A percentile compares a stretch with the other conserved stretches of the same genome.
phyloP scores from a whole-genome alignment of 1,140 invertebrate species.

The Myzus persicae region DNA sequence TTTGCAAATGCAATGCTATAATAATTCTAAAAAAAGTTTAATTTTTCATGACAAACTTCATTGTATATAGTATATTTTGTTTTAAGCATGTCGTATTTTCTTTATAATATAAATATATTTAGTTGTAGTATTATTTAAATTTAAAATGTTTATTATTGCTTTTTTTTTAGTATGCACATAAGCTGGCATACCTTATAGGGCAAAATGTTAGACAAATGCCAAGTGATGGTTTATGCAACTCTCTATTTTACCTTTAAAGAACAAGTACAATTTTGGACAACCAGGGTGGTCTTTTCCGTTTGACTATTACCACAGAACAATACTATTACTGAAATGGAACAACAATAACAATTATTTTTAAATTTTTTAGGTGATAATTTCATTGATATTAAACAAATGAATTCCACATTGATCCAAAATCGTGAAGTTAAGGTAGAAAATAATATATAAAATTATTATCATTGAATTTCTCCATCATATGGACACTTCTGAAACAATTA shows the following conservation, averaged over 20 bases:
- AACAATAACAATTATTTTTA: too few species aligned
- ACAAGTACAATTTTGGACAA: neutral
- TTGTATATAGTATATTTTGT: neutral
- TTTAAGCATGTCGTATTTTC: neutral
- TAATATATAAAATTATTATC: too few species aligned
- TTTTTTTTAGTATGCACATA: conserved; percentile 75
- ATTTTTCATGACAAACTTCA: neutral
- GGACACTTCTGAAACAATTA: too few species aligned
- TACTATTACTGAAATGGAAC: too few species aligned
- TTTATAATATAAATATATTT: neutral
- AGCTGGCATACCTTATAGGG: conserved; percentile 81
- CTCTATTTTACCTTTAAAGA: conserved; percentile 69
- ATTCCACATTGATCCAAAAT: too few species aligned
- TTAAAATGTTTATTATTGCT: neutral
- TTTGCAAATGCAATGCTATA: too few species aligned
- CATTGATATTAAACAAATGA: too few species aligned
- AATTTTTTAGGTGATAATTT: too few species aligned
- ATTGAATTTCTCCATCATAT: too few species aligned
- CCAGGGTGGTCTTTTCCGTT: neutral
- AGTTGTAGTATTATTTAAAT: neutral
- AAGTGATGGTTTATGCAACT: conserved; percentile 64
- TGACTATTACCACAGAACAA: too few species aligned
- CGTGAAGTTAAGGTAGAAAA: too few species aligned
- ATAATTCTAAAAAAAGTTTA: neutral
- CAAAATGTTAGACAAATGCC: conserved; percentile 74